Percentiles rank a stretch among this genome's conserved stretches.
phyloP scores from a whole-genome alignment of 37 sponge, comb jelly and placozoan species.

The Axinella damicornis region DNA sequence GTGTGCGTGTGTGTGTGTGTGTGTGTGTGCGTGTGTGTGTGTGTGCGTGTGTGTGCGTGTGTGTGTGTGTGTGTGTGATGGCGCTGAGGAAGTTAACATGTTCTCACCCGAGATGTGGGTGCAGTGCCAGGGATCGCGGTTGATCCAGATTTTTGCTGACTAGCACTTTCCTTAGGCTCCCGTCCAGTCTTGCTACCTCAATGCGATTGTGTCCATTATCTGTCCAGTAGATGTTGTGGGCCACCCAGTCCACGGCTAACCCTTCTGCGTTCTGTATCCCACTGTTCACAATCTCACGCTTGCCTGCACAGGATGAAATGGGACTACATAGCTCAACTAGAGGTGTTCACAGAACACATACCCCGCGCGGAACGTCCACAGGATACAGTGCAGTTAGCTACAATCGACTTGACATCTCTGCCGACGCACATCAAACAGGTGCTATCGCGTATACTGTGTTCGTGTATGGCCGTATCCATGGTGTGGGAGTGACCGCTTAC shows the following conservation, averaged over 20 bases:
- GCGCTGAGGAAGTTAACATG: neutral
- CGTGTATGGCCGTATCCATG: no score
- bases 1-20: neutral
- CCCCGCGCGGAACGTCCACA: no score
- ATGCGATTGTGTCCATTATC: constrained; percentile 45
- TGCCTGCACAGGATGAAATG: neutral
- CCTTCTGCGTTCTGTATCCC: constrained; percentile 11
- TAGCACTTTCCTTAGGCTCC: constrained; percentile 43
- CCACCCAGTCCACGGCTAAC: constrained; percentile 83
- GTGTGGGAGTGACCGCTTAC: no score
- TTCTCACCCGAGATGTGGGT: constrained; percentile 65
- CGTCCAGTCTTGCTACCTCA: constrained; percentile 55
- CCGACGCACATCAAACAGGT: no score
- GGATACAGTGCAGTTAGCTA: no score
- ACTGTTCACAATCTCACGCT: neutral
- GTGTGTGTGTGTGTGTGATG: constrained; percentile 30
- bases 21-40: constrained; percentile 21
- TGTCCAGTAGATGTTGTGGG: constrained; percentile 72
- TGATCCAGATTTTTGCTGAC: constrained; percentile 15
- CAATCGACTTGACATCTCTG: no score
- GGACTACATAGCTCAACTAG: neutral
- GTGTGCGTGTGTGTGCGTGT: constrained; percentile 44
- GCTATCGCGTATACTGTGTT: no score
- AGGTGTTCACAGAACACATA: no score
- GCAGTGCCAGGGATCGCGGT: constrained; percentile 67